These are phyloP conservation scores for Gastrophryne carolinensis DNA, from an alignment of 2,797 vertebrate genomes.

Conservation along the genomic window DNA sequence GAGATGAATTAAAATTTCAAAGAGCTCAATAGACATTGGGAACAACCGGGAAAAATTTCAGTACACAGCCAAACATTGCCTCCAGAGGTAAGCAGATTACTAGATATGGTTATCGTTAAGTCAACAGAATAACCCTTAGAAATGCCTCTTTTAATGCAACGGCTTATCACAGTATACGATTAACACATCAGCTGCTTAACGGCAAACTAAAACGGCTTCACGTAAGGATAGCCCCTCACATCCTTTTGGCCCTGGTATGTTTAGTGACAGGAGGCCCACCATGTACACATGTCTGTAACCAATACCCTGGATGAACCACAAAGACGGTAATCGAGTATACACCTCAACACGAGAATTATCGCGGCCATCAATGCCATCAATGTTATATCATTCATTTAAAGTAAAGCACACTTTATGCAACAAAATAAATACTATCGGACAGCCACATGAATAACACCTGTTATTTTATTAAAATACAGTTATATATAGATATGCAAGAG, in stretches of 20 bases:
- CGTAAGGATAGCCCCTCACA: background rate
- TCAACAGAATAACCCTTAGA: conserved; percentile 19
- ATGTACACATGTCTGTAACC: conserved; percentile 10
- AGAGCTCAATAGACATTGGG: too few species aligned
- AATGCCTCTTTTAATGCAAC: conserved; percentile 14
- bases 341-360: background rate
- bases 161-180: conserved; percentile 34
- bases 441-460: too few species aligned
- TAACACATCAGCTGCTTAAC: conserved; percentile 36
- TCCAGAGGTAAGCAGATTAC: conserved; percentile 17
- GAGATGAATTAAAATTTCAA: too few species aligned
- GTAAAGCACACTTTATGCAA: too few species aligned
- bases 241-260: background rate
- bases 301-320: background rate
- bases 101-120: background rate
- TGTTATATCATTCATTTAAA: too few species aligned
- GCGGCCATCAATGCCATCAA: background rate
- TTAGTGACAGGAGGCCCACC: conserved; percentile 28
- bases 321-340: background rate
- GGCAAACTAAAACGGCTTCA: conserved; percentile 9
- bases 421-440: too few species aligned
- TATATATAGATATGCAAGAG: too few species aligned
- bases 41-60: too few species aligned
- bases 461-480: too few species aligned
- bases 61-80: background rate